Base-by-base conservation (phyloP, 2,113 vertebrate genomes). In the Panthera tigris region DNA sequence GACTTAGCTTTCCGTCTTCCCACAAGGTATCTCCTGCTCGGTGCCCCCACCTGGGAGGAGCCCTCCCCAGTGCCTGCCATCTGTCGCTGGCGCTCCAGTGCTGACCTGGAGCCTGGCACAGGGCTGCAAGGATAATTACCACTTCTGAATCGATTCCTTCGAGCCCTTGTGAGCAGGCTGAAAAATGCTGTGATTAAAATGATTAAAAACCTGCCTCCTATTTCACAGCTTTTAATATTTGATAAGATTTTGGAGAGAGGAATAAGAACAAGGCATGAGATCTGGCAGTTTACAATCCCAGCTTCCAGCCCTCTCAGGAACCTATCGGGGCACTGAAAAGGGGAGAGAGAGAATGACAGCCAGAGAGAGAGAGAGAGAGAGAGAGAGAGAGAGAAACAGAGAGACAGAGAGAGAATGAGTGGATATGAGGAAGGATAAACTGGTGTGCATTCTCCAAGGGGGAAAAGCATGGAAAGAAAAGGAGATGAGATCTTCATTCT, bases 201-300 rank as follows among this genome's bases (percentile, higher is more conserved):
- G 96, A 98, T 97, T 94, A 95, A 97, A 3, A 93, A 81, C 87
- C 84, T 94, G 97, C 80, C 97, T 98, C 96, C 97, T 98, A 85
- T 97, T 97, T 93, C 93, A 97, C 97, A 97, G 83, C 95, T 98
- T 97, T 94, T 97, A 97, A 93, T 98, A 98, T 95, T 92, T 97
- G 83, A 94, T 83, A 95, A 97, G 91, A 89, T 94, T 95, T 86
- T 92, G 95, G 94, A 95, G 78, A 76, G 74, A 92, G 55, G 41
- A 91, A 94, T 94, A 76, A 90, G 91, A 92, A 39, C 57, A 69
- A 85, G 80, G 90, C 65, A 36, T 84, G 90, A 33, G 50, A 79
- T 39, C 87, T 76, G 85, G 55, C 36, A 61, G 90, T 80, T 93
- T 95, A 63, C 48, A 80, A 4, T 65, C 81, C 13, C 78, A 86